These are phyloP conservation scores for Cyanocitta stelleri DNA, from an alignment of 2,113 vertebrate genomes.

Conservation along the genomic window DNA sequence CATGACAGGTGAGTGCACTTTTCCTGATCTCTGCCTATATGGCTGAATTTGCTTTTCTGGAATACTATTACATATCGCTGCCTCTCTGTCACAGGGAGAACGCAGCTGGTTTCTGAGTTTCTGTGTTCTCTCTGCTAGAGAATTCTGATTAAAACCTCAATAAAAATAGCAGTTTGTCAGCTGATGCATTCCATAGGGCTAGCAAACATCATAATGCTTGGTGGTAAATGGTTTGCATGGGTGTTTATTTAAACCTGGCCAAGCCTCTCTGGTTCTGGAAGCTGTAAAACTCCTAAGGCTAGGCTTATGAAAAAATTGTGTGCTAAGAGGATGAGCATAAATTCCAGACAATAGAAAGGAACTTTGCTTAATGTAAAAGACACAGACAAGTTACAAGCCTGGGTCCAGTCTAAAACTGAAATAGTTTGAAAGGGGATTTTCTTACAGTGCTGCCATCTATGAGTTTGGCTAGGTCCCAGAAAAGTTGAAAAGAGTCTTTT, in stretches of 20 bases:
- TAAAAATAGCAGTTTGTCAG: constrained; percentile 16
- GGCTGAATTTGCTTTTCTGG: not conserved
- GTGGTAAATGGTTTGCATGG: not conserved
- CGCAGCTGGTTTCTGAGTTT: not conserved
- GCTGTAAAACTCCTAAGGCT: not conserved
- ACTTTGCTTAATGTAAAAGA: not conserved
- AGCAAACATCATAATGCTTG: not conserved
- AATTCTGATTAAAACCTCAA: not conserved
- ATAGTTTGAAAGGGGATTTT: not conserved
- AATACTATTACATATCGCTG: not conserved
- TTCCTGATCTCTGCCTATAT: not conserved
- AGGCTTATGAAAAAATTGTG: not conserved
- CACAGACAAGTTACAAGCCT: not conserved
- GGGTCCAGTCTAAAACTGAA: not conserved
- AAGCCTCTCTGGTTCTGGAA: not conserved
- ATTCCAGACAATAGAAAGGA: not conserved
- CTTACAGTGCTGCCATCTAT: not conserved
- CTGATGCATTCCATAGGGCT: not conserved
- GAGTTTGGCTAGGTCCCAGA: not conserved
- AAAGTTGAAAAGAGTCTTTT: not conserved
- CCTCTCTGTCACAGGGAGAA: not conserved
- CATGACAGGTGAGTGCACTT: not conserved
- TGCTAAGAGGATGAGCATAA: constrained; percentile 11
- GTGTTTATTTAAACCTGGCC: not conserved
- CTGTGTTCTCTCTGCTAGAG: not conserved